A percentile compares a stretch with the other conserved stretches of the same genome.
Evolutionary conservation across 2,888 invertebrate genomes (phyloP).

Genomic region (Sinopyrophorus schimmeli): DNA sequence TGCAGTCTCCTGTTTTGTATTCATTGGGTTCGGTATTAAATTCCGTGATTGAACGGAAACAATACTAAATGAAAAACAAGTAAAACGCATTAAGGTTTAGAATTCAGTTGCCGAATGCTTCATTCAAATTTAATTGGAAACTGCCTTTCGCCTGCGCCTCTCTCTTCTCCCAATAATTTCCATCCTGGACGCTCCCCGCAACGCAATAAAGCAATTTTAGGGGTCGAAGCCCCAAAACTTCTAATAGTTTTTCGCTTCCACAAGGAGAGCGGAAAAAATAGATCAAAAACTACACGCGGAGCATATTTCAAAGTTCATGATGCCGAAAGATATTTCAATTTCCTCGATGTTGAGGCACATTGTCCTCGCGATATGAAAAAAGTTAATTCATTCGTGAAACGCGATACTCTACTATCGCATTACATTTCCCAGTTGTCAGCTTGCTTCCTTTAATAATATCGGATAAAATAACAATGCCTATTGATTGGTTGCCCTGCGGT

Average conservation of each 20-base stretch:
- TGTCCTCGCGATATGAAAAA: slow-evolving; percentile 35
- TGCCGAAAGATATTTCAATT: slow-evolving; percentile 41
- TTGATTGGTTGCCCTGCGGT: slow-evolving; percentile 32
- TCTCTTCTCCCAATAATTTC: no score
- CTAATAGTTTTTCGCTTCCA: neutral
- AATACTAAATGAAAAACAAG: slow-evolving; percentile 35
- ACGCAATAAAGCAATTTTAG: no score
- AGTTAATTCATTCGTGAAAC: slow-evolving; percentile 46
- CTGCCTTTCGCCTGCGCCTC: slow-evolving; percentile 1
- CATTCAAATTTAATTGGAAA: slow-evolving; percentile 26
- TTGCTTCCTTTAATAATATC: slow-evolving; percentile 42
- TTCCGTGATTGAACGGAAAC: slow-evolving; percentile 36
- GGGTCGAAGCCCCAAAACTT: neutral
- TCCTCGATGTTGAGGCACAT: slow-evolving; percentile 34
- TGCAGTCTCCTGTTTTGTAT: slow-evolving; percentile 33
- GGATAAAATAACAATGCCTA: slow-evolving; percentile 41
- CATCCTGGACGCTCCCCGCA: no score
- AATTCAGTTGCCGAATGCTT: slow-evolving; percentile 19
- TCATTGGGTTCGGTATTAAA: slow-evolving; percentile 38
- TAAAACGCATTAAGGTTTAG: slow-evolving; percentile 37
- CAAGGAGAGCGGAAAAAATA: no score
- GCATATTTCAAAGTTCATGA: slow-evolving; percentile 34
- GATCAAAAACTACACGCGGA: slow-evolving; percentile 14
- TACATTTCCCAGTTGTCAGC: slow-evolving; percentile 43
- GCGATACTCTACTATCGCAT: slow-evolving; percentile 41